Conservation (phyloP, 2,888 invertebrate genomes). For the Apamea epomidion region DNA sequence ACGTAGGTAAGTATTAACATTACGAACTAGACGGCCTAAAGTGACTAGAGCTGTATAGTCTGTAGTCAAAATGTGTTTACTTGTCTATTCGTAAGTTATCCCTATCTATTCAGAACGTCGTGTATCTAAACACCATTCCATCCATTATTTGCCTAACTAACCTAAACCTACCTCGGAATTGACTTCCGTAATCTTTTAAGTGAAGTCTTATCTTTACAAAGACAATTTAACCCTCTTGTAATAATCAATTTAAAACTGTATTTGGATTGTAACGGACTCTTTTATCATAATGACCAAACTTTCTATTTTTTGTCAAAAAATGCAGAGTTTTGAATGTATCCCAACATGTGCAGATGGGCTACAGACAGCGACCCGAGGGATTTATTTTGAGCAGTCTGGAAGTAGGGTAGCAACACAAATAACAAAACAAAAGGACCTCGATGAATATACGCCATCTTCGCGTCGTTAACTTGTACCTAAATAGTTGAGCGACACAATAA, state of each 20-base stretch:
- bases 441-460: conserved; percentile 43
- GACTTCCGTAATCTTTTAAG: neutral
- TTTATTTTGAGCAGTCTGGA: conserved; percentile 67
- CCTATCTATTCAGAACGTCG: neutral
- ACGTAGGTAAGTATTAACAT: neutral
- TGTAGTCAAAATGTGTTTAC: neutral
- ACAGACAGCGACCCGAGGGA: conserved; percentile 45
- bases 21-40: neutral
- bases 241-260: neutral
- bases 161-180: neutral
- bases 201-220: neutral
- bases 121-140: no score
- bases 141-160: neutral
- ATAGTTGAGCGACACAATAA: conserved; percentile 27
- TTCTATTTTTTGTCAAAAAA: conserved; percentile 27
- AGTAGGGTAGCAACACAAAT: conserved; percentile 61
- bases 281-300: conserved; percentile 12
- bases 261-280: neutral
- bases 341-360: conserved; percentile 59
- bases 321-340: conserved; percentile 31
- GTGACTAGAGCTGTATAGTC: neutral
- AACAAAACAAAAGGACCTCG: conserved; percentile 60
- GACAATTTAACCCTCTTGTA: neutral
- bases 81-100: neutral
- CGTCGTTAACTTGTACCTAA: conserved; percentile 32